A percentile compares a stretch with the other conserved stretches of the same genome.
These are phyloP conservation scores for Dioctria linearis DNA, from an alignment of 2,888 invertebrate species.

Conservation along the genomic window DNA sequence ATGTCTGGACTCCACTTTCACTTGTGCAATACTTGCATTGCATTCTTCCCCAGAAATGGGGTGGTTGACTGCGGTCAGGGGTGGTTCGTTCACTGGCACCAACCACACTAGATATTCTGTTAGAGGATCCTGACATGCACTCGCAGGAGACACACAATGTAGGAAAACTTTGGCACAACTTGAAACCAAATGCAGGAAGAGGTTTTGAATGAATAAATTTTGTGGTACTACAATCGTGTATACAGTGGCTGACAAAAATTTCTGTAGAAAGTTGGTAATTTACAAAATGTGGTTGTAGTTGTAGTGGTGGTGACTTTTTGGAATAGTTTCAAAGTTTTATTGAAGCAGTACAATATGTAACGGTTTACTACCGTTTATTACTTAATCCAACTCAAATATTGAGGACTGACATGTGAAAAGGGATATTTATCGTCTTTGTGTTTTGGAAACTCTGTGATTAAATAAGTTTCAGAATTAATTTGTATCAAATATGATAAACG, in stretches of 20 bases:
- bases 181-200: constrained; percentile 32
- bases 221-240: constrained; percentile 8
- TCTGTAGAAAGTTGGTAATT: background rate
- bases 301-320: too few relatives aligned
- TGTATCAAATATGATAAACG: too few relatives aligned
- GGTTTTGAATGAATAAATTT: constrained; percentile 42
- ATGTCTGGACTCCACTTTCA: constrained; percentile 35
- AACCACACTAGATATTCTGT: background rate
- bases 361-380: too few relatives aligned
- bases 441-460: too few relatives aligned
- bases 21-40: constrained; percentile 26
- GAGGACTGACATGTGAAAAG: too few relatives aligned
- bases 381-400: too few relatives aligned
- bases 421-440: too few relatives aligned
- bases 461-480: too few relatives aligned
- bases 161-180: background rate
- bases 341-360: too few relatives aligned
- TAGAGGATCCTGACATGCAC: background rate
- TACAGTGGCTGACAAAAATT: constrained; percentile 13
- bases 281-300: too few relatives aligned
- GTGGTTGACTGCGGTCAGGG: constrained; percentile 1
- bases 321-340: too few relatives aligned
- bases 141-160: background rate
- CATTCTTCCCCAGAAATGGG: background rate
- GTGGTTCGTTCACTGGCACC: background rate